Evolutionary conservation across 1,140 invertebrate species (phyloP).

Genomic region (Liolophura sinensis): DNA sequence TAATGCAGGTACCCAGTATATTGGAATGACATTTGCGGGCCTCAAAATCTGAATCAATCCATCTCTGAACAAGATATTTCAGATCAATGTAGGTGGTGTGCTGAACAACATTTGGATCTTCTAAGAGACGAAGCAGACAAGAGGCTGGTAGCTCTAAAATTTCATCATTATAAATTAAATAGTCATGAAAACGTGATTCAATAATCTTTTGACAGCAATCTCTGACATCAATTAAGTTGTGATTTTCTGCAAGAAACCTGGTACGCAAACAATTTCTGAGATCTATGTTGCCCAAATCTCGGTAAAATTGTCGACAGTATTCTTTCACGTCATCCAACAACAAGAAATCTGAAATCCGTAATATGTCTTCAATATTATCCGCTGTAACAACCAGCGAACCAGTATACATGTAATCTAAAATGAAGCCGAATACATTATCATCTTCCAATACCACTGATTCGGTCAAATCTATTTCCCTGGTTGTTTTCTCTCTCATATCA

Average conservation of each 20-base stretch:
- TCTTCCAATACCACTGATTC: constrained; percentile 46
- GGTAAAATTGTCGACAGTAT: constrained; percentile 51
- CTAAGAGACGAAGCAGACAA: constrained; percentile 39
- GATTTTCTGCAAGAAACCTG: constrained; percentile 46
- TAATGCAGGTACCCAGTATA: constrained; percentile 37
- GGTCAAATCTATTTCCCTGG: constrained; percentile 69
- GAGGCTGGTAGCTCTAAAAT: constrained; percentile 53
- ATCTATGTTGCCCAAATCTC: constrained; percentile 51
- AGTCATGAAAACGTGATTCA: constrained; percentile 52
- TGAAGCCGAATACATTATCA: constrained; percentile 69
- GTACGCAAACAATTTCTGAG: constrained; percentile 47
- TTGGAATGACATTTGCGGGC: constrained; percentile 26
- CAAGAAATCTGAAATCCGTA: constrained; percentile 52
- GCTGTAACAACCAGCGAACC: constrained; percentile 68
- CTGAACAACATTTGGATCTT: constrained; percentile 43
- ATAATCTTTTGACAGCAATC: constrained; percentile 45
- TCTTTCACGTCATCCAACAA: constrained; percentile 67
- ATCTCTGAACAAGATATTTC: constrained; percentile 39
- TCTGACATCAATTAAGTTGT: constrained; percentile 47
- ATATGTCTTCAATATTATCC: constrained; percentile 80
- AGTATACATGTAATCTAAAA: constrained; percentile 91
- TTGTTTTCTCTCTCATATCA: constrained; percentile 62
- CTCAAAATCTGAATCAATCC: constrained; percentile 43
- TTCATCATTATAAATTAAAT: constrained; percentile 50
- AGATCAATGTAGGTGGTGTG: constrained; percentile 47